Conservation (phyloP, 2,888 invertebrate species). For the Eurytoma californica region DNA sequence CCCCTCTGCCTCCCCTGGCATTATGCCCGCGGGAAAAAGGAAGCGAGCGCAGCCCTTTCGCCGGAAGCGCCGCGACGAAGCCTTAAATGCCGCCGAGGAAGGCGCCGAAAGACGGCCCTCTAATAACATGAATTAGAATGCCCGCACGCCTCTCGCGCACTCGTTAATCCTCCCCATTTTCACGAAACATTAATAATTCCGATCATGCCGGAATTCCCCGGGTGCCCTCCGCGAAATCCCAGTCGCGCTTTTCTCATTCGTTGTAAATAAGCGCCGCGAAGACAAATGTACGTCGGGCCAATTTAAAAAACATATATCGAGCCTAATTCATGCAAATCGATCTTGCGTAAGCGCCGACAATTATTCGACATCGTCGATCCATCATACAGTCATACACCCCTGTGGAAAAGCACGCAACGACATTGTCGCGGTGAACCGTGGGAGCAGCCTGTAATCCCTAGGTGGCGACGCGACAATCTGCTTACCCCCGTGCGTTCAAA, state of each 20-base stretch:
- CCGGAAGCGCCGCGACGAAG: constrained; percentile 27
- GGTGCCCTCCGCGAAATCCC: background rate
- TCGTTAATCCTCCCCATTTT: background rate
- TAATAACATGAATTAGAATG: constrained; percentile 40
- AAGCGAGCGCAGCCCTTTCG: constrained; percentile 32
- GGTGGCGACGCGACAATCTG: constrained; percentile 53
- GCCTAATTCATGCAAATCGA: constrained; percentile 14
- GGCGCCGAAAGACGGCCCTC: background rate
- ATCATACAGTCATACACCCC: constrained; percentile 29
- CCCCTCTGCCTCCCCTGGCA: constrained; percentile 10
- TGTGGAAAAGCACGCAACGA: constrained; percentile 22
- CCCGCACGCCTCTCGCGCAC: background rate
- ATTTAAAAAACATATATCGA: background rate
- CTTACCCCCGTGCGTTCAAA: constrained; percentile 33
- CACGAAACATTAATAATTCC: constrained; percentile 1
- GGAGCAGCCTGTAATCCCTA: constrained; percentile 46
- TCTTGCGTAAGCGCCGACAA: background rate
- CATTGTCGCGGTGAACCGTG: constrained; percentile 43
- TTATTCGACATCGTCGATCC: constrained; percentile 37
- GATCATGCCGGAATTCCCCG: background rate
- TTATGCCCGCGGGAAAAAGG: constrained; percentile 16
- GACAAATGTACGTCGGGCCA: no score
- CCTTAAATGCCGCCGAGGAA: background rate
- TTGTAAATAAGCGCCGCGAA: no score
- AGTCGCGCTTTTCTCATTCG: background rate